Percentiles rank a stretch among this genome's conserved stretches.
Evolutionary conservation across 2,888 invertebrate genomes (phyloP).

Genomic region (Chymomyza caudatula): DNA sequence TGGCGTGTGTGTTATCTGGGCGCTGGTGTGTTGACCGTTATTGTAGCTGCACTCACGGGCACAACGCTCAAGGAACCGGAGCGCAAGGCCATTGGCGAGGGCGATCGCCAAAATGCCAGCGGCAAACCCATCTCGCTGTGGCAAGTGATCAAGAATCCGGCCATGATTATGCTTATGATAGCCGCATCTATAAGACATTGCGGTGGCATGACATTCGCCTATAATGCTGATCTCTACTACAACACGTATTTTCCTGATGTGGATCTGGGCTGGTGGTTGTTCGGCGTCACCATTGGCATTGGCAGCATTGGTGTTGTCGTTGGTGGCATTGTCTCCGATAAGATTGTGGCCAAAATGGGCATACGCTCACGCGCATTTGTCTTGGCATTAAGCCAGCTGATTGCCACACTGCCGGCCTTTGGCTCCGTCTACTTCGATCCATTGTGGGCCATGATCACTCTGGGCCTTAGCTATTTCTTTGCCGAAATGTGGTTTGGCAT

Average conservation of each 20-base stretch:
- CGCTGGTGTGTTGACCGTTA: constrained; percentile 86
- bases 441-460: constrained; percentile 90
- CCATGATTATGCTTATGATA: constrained; percentile 87
- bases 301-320: constrained; percentile 84
- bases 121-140: constrained; percentile 83
- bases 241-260: constrained; percentile 92
- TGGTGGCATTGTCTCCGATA: constrained; percentile 89
- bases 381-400: constrained; percentile 88
- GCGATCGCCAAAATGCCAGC: constrained; percentile 78
- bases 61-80: constrained; percentile 88
- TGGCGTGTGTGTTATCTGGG: constrained; percentile 92
- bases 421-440: constrained; percentile 91
- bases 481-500: constrained; percentile 98
- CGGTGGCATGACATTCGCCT: constrained; percentile 94
- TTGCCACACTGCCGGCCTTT: constrained; percentile 90
- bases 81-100: constrained; percentile 86
- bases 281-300: constrained; percentile 91
- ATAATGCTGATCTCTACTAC: constrained; percentile 93
- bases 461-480: constrained; percentile 93
- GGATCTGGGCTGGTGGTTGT: constrained; percentile 93
- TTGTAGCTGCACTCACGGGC: constrained; percentile 85
- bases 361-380: constrained; percentile 88
- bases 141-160: constrained; percentile 87
- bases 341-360: constrained; percentile 92
- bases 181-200: constrained; percentile 94